Percentiles rank a stretch among this genome's conserved stretches.
Conservation (phyloP, 64 coral and sea anemone species). For the Stichodactyla helianthus region DNA sequence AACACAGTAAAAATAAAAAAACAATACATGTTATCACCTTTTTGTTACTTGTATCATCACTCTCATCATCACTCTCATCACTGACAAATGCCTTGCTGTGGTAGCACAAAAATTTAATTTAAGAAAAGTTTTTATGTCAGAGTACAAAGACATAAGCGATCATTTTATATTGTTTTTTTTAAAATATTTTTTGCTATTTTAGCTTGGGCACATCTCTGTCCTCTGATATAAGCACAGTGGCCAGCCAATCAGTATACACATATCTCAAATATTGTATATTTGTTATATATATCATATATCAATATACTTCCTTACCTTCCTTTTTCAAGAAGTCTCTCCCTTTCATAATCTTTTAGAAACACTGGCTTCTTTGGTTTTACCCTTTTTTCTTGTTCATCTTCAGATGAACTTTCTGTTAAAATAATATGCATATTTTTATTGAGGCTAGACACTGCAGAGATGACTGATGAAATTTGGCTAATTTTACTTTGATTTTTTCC, state of each 20-base stretch:
- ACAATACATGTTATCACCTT: conserved; percentile 4
- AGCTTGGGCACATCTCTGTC: no score
- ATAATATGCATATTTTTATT: not conserved
- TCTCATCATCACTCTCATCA: conserved; percentile 55
- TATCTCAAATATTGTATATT: no score
- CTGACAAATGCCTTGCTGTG: conserved; percentile 81
- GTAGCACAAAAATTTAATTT: not conserved
- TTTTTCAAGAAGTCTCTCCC: conserved; percentile 73
- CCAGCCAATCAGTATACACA: no score
- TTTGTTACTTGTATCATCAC: conserved; percentile 2
- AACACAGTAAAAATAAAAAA: no score
- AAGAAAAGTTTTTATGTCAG: not conserved
- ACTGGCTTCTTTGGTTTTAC: conserved; percentile 60
- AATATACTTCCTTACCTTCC: conserved; percentile 58
- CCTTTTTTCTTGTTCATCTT: conserved; percentile 27
- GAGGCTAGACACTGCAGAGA: no score
- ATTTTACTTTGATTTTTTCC: no score
- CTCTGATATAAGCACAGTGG: no score
- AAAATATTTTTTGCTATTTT: not conserved
- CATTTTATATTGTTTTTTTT: no score
- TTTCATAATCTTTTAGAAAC: conserved; percentile 92
- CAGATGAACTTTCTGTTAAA: conserved; percentile 35
- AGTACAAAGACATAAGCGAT: not conserved
- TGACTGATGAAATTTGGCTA: no score
- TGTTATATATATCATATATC: no score